These are phyloP conservation scores for Meteorus cinctellus DNA, from an alignment of 2,888 invertebrate species.

Conservation along the genomic window DNA sequence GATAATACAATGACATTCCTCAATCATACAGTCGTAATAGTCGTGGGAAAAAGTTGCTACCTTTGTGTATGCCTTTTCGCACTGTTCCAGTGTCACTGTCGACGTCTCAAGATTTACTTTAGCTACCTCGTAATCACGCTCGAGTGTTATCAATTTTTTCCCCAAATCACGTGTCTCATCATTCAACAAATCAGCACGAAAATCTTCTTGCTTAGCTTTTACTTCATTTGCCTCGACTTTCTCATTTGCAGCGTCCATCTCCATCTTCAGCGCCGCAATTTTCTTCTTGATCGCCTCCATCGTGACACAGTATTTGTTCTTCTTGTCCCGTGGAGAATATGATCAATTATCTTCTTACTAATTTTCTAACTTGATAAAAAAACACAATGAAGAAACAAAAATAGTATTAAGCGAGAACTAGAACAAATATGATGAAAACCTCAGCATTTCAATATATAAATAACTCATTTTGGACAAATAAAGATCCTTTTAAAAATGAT, in stretches of 20 bases:
- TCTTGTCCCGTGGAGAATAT: constrained; percentile 31
- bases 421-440: background rate
- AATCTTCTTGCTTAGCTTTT: constrained; percentile 76
- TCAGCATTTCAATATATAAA: background rate
- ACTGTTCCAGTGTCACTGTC: constrained; percentile 94
- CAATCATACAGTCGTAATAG: background rate
- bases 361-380: constrained; percentile 37
- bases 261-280: constrained; percentile 83
- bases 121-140: constrained; percentile 90
- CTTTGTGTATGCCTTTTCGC: constrained; percentile 90
- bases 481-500: background rate
- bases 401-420: background rate
- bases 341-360: constrained; percentile 23
- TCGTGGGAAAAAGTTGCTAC: constrained; percentile 73
- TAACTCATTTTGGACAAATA: background rate
- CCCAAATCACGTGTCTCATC: constrained; percentile 96
- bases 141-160: constrained; percentile 95
- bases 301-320: constrained; percentile 54
- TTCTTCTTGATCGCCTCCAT: constrained; percentile 87
- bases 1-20: constrained; percentile 3
- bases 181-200: constrained; percentile 77
- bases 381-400: constrained; percentile 23
- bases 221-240: constrained; percentile 80
- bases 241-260: constrained; percentile 82
- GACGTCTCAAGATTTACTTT: constrained; percentile 93